These are phyloP conservation scores for Tryphoninae sp. DNA, from an alignment of 2,888 invertebrate genomes.

Conservation along the genomic window DNA sequence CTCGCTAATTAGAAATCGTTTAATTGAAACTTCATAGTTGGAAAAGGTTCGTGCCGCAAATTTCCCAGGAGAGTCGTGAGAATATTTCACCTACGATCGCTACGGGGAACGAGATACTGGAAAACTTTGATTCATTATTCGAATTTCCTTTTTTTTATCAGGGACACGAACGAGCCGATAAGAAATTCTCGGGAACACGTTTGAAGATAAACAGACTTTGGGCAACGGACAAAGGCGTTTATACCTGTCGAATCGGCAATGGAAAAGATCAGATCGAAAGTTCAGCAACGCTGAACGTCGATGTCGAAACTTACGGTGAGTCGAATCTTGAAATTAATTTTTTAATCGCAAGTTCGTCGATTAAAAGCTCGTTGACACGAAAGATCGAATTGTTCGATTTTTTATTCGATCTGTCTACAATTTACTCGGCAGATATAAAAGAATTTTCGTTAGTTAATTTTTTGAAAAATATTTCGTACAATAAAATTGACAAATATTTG, in stretches of 20 bases:
- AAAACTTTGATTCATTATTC: conserved; percentile 9
- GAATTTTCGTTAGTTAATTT: too few relatives aligned
- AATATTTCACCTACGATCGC: conserved; percentile 15
- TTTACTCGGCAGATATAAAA: too few relatives aligned
- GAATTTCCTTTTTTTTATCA: conserved; percentile 39
- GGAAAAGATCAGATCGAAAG: conserved; percentile 76
- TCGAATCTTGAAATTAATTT: not conserved
- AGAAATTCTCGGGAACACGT: conserved; percentile 74
- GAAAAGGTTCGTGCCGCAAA: conserved; percentile 7
- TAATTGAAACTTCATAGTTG: conserved; percentile 32
- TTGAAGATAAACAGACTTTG: conserved; percentile 74
- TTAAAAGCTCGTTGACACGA: too few relatives aligned
- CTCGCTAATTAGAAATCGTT: conserved; percentile 9
- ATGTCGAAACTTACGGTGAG: conserved; percentile 56
- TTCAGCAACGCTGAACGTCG: conserved; percentile 73
- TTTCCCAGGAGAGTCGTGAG: conserved; percentile 22
- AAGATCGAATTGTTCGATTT: too few relatives aligned
- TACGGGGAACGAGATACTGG: not conserved
- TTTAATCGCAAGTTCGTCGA: too few relatives aligned
- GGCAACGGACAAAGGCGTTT: conserved; percentile 74
- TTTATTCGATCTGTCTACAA: too few relatives aligned
- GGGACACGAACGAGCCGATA: conserved; percentile 74
- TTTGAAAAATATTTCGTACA: too few relatives aligned
- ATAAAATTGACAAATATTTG: too few relatives aligned
- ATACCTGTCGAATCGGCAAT: conserved; percentile 75